Evolutionary conservation across 2,113 vertebrate genomes (phyloP).

Genomic region (Pseudorasbora parva): DNA sequence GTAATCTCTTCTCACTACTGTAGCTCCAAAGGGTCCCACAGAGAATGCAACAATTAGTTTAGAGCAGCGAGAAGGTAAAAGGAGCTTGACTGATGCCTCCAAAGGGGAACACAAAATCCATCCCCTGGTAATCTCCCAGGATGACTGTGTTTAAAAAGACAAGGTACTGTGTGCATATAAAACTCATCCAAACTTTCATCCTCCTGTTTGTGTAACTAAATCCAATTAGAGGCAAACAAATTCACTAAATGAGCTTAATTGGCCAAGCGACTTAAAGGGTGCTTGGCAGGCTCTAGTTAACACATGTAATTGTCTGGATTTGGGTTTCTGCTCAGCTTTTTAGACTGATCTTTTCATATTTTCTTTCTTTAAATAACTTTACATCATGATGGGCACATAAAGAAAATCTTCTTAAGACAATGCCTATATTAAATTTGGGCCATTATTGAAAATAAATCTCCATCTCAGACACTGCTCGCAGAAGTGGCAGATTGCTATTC

Average conservation of each 20-base stretch:
- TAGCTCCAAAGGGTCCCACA: background rate
- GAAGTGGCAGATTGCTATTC: conserved; percentile 2
- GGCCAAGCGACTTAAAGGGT: conserved; percentile 56
- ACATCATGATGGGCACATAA: background rate
- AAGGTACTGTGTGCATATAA: conserved; percentile 50
- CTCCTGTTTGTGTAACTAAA: conserved; percentile 53
- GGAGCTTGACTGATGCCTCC: background rate
- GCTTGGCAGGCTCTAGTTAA: conserved; percentile 63
- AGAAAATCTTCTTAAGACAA: background rate
- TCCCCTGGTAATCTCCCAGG: conserved; percentile 6
- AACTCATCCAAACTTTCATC: conserved; percentile 40
- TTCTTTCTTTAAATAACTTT: background rate
- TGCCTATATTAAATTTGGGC: conserved; percentile 27
- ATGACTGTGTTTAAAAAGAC: conserved; percentile 5
- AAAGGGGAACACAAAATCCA: background rate
- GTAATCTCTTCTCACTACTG: background rate
- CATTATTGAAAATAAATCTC: conserved; percentile 31
- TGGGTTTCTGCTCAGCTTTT: conserved; percentile 24
- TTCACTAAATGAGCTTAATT: conserved; percentile 60
- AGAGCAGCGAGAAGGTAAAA: background rate
- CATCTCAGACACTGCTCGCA: background rate
- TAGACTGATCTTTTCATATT: background rate
- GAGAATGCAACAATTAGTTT: conserved; percentile 9
- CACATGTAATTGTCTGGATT: conserved; percentile 51
- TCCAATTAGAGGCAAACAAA: conserved; percentile 43